Percentiles rank a stretch among this genome's conserved stretches.
Conservation (phyloP, 2,888 invertebrate genomes). For the Tetrapedia diversipes region DNA sequence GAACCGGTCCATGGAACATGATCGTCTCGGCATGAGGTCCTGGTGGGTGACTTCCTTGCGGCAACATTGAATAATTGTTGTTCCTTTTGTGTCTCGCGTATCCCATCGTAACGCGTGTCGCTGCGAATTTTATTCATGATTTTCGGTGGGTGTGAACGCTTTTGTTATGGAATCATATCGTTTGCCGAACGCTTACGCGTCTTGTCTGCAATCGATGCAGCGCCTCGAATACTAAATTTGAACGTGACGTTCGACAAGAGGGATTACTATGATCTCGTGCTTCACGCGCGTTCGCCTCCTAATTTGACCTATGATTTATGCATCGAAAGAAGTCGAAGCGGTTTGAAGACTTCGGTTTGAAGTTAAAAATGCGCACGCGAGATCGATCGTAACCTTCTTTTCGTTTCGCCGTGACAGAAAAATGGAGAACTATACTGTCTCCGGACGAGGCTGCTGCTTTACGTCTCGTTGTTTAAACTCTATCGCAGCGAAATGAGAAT, state of each 20-base stretch:
- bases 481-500: slow-evolving; percentile 59
- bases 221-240: neutral
- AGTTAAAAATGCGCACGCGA: neutral
- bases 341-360: neutral
- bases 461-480: slow-evolving; percentile 47
- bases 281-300: neutral
- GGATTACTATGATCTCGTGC: neutral
- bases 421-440: neutral
- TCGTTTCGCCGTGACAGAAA: neutral
- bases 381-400: neutral
- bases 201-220: neutral
- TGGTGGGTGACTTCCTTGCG: slow-evolving; percentile 60
- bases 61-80: slow-evolving; percentile 56
- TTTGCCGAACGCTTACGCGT: slow-evolving; percentile 11
- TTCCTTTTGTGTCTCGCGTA: slow-evolving; percentile 48
- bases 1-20: slow-evolving; percentile 66
- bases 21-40: slow-evolving; percentile 64
- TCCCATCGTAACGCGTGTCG: slow-evolving; percentile 21
- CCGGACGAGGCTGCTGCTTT: slow-evolving; percentile 2
- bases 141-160: slow-evolving; percentile 47
- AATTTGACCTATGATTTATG: neutral
- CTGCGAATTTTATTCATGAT: slow-evolving; percentile 30
- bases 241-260: slow-evolving; percentile 1
- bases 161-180: slow-evolving; percentile 31
- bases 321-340: neutral